Conservation (phyloP, 2,888 invertebrate species). For the Mythimna albipuncta region DNA sequence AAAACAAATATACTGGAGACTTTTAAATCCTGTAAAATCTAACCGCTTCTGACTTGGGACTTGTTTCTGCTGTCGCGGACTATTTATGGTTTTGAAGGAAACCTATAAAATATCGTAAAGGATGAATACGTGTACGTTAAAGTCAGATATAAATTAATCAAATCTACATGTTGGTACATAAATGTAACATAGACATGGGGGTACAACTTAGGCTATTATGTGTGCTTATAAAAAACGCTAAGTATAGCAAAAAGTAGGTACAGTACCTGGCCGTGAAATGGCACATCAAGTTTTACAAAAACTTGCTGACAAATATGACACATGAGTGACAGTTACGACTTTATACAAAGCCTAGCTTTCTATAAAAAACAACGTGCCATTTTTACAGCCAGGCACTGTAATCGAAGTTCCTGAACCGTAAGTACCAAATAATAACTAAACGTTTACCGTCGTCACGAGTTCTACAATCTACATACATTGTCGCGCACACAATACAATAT, state of each 20-base stretch:
- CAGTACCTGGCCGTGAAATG: background rate
- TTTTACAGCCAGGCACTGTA: conserved; percentile 18
- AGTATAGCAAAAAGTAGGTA: background rate
- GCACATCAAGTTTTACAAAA: background rate
- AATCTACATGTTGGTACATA: conserved; percentile 25
- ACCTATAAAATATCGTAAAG: conserved; percentile 50
- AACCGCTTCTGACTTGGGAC: conserved; percentile 45
- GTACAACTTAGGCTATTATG: background rate
- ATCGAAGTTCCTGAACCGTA: conserved; percentile 35
- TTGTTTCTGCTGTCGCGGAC: conserved; percentile 13
- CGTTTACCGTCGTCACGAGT: conserved; percentile 47
- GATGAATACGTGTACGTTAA: conserved; percentile 37
- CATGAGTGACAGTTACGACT: background rate
- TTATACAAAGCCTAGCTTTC: conserved; percentile 2
- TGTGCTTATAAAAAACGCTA: background rate
- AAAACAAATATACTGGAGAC: background rate
- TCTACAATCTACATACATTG: conserved; percentile 55
- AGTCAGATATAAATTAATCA: conserved; percentile 57
- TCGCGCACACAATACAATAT: conserved; percentile 51
- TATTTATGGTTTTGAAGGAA: conserved; percentile 54
- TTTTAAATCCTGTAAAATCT: background rate
- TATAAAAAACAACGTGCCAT: background rate
- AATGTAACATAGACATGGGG: background rate
- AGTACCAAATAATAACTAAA: conserved; percentile 41
- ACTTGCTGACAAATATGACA: background rate